A percentile compares a stretch with the other conserved stretches of the same genome.
Conservation (phyloP, 2,888 invertebrate species). For the Drosophila falleni region DNA sequence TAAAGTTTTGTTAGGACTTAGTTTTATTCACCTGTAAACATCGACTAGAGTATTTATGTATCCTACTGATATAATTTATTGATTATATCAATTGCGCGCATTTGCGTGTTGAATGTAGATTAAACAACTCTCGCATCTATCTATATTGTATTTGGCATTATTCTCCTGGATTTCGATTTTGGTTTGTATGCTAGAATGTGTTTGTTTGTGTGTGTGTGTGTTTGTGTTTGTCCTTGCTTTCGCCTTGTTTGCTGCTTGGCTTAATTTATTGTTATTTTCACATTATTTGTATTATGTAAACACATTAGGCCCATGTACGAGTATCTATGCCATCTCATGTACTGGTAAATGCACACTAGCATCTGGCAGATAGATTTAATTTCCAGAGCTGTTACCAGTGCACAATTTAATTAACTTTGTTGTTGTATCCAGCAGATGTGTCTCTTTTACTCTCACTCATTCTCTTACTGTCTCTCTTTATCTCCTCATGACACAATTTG, state of each 20-base stretch:
- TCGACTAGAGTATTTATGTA: too few species aligned
- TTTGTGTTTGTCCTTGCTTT: slow-evolving; percentile 38
- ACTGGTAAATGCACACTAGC: slow-evolving; percentile 17
- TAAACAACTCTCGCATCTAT: slow-evolving; percentile 37
- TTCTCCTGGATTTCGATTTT: slow-evolving; percentile 42
- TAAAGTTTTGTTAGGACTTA: too few species aligned
- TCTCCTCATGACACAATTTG: slow-evolving; percentile 5
- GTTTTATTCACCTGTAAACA: too few species aligned
- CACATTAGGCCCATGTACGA: slow-evolving; percentile 57
- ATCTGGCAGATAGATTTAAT: slow-evolving; percentile 62
- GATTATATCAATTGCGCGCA: neutral
- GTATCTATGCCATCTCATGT: slow-evolving; percentile 31
- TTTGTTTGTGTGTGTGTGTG: slow-evolving; percentile 24
- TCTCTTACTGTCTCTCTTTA: neutral
- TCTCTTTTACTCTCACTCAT: slow-evolving; percentile 16
- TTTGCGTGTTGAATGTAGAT: neutral
- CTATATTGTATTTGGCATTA: slow-evolving; percentile 21
- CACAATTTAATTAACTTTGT: slow-evolving; percentile 75
- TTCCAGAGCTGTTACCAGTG: slow-evolving; percentile 51
- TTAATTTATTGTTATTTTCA: slow-evolving; percentile 76
- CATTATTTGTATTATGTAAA: slow-evolving; percentile 75
- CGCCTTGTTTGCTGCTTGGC: slow-evolving; percentile 54
- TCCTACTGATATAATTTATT: neutral
- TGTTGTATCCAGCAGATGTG: slow-evolving; percentile 48
- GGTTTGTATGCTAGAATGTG: slow-evolving; percentile 26